Evolutionary conservation across 1,140 invertebrate species (phyloP).

Genomic region (Pissodes strobi): DNA sequence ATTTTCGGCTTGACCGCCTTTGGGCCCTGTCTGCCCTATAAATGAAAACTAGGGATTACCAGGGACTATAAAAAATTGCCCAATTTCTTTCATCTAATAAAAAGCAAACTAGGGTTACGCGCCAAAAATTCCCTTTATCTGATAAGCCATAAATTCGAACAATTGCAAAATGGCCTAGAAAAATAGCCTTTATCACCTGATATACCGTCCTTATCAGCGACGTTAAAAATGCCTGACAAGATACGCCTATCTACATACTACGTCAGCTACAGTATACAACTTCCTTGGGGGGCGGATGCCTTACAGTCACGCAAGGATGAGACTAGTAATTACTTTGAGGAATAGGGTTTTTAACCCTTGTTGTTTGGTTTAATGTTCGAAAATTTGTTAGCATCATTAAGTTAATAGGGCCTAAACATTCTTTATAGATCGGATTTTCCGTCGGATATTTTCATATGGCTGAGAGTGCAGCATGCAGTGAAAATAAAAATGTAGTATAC

Average conservation of each 20-base stretch:
- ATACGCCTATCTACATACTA: constrained; percentile 9
- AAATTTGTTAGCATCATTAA: neutral
- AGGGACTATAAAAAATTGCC: neutral
- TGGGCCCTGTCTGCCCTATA: neutral
- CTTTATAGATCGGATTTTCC: no score
- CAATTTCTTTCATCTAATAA: neutral
- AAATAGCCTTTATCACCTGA: constrained; percentile 10
- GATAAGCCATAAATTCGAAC: constrained; percentile 1
- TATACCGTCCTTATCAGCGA: constrained; percentile 6
- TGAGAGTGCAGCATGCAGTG: no score
- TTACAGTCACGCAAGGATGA: constrained; percentile 5
- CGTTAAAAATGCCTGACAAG: constrained; percentile 6
- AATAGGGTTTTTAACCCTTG: constrained; percentile 2
- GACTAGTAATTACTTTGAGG: constrained; percentile 3
- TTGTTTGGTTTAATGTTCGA: constrained; percentile 1
- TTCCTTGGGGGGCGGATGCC: constrained; percentile 3
- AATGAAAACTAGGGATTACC: neutral
- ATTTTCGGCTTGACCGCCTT: no score
- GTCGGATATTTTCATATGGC: no score
- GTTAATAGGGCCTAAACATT: no score
- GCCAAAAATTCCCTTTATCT: neutral
- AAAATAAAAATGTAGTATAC: no score
- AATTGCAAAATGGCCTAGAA: constrained; percentile 13
- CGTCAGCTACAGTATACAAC: constrained; percentile 7
- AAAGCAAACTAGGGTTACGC: neutral